Conservation (phyloP, 2,113 vertebrate genomes). For the Serinus canaria region DNA sequence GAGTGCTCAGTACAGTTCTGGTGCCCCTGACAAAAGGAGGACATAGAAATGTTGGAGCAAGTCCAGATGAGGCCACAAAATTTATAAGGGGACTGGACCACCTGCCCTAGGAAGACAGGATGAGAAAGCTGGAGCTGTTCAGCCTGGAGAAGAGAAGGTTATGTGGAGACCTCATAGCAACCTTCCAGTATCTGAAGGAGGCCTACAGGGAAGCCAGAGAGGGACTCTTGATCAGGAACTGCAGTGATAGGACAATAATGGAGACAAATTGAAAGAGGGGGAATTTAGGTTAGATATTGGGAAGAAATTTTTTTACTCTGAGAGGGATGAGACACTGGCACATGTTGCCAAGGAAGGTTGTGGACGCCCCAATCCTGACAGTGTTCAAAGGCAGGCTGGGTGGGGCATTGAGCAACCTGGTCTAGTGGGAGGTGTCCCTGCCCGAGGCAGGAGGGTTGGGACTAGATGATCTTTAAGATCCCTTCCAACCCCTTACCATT, state of each 20-base stretch:
- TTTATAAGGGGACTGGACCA: neutral
- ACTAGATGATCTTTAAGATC: neutral
- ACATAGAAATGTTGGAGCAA: neutral
- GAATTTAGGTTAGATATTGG: neutral
- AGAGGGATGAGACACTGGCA: neutral
- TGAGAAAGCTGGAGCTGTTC: neutral
- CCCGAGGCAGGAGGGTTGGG: neutral
- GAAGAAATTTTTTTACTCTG: neutral
- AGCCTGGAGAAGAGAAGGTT: neutral
- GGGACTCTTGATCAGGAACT: neutral
- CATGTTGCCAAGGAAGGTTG: neutral
- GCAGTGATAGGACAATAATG: neutral
- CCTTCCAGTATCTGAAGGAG: neutral
- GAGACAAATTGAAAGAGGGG: neutral
- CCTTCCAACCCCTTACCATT: neutral
- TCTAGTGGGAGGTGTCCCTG: neutral
- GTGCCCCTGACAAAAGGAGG: neutral
- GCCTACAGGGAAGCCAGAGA: neutral
- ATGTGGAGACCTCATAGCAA: rapidly evolving
- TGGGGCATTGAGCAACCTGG: neutral
- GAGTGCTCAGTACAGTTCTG: neutral
- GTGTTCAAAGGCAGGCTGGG: neutral
- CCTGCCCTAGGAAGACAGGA: neutral
- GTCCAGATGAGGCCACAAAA: neutral
- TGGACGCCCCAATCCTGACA: neutral